Percentiles rank a stretch among this genome's conserved stretches.
Conservation (phyloP, 2,888 invertebrate genomes). For the Pomacea canaliculata region DNA sequence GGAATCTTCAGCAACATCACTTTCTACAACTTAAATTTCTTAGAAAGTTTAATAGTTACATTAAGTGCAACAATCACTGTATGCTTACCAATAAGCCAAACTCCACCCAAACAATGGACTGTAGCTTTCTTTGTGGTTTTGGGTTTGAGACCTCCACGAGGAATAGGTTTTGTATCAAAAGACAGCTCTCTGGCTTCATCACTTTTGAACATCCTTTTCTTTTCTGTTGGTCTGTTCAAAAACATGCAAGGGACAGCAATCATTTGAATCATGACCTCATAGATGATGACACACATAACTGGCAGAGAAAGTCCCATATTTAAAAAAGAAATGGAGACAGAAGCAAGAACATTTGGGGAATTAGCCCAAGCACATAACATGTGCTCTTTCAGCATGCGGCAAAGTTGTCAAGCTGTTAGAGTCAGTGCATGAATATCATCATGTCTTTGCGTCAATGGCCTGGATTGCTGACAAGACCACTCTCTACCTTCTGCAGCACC, state of each 20-base stretch:
- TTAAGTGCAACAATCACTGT: not conserved
- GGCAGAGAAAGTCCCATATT: no score
- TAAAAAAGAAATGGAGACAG: not conserved
- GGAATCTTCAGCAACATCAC: no score
- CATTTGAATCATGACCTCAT: no score
- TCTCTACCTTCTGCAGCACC: slow-evolving; percentile 82
- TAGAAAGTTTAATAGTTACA: no score
- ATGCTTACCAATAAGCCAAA: slow-evolving; percentile 81
- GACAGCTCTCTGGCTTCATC: slow-evolving; percentile 78
- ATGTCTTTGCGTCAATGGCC: slow-evolving; percentile 81
- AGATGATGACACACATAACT: no score
- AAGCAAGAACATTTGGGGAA: not conserved
- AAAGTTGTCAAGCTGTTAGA: no score
- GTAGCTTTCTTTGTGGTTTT: slow-evolving; percentile 80
- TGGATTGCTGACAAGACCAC: slow-evolving; percentile 86
- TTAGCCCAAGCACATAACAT: not conserved
- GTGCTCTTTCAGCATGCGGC: slow-evolving; percentile 30
- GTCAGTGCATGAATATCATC: slow-evolving; percentile 86
- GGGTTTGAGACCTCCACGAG: slow-evolving; percentile 71
- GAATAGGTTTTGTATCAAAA: slow-evolving; percentile 82
- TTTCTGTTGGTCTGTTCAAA: no score
- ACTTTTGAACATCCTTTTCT: no score
- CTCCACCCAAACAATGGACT: slow-evolving; percentile 87
- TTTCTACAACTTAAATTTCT: no score
- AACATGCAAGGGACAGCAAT: not conserved